phyloP scores from a whole-genome alignment of 2,797 vertebrate genomes.

The Telmatherina bonti region DNA sequence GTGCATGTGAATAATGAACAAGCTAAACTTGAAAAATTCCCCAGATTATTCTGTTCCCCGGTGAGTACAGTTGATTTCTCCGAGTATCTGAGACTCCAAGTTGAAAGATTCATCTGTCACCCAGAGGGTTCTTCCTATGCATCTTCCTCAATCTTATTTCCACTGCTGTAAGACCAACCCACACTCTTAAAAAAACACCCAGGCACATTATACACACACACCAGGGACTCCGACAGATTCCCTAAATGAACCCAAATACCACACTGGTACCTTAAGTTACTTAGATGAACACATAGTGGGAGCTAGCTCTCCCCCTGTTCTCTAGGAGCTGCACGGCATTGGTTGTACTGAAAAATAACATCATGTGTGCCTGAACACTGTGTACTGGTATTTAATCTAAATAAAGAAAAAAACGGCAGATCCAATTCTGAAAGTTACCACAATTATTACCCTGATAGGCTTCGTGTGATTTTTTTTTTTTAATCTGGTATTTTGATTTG shows the following conservation, averaged over 20 bases:
- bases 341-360: conserved; percentile 26
- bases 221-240: conserved; percentile 33
- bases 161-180: conserved; percentile 50
- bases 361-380: conserved; percentile 28
- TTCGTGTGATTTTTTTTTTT: conserved; percentile 29
- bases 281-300: conserved; percentile 21
- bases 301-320: not conserved
- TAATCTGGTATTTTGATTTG: conserved; percentile 33
- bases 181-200: conserved; percentile 44
- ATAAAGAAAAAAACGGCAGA: conserved; percentile 10
- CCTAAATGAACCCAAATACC: conserved; percentile 25
- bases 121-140: conserved; percentile 61
- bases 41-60: conserved; percentile 45
- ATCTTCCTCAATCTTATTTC: conserved; percentile 67
- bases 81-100: conserved; percentile 62
- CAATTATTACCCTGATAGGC: conserved; percentile 23
- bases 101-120: conserved; percentile 71
- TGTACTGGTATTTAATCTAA: conserved; percentile 31
- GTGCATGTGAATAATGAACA: conserved; percentile 59
- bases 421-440: conserved; percentile 10
- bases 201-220: conserved; percentile 44
- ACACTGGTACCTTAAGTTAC: conserved; percentile 23
- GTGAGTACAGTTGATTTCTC: conserved; percentile 70
- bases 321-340: not conserved
- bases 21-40: conserved; percentile 63